Base-by-base conservation (phyloP, 1,140 invertebrate genomes). In the Alviniconcha marisindica region DNA sequence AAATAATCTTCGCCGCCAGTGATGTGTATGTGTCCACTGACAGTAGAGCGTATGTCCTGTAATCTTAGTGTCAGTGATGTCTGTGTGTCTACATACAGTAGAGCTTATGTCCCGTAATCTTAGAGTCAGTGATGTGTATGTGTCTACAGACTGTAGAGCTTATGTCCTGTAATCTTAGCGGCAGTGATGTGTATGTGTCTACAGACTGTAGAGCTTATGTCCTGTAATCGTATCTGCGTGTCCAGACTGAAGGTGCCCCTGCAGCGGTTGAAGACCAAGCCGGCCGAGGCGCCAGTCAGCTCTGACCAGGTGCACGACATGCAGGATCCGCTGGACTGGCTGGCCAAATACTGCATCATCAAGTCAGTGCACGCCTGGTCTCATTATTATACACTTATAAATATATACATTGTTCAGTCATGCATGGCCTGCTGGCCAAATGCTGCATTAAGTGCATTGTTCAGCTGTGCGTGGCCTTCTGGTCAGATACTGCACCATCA, bases 271-370 rank as follows among this genome's bases (percentile, higher is more conserved):
- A 87, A 84, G 80, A 77, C 81, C 18, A 84, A 87, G 78, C 85
- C 87, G 28, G 90, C 90, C 44, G 87, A 91, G 79, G 90, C 91
- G 5, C 91, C 89, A 10, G 89, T 92, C 0, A 87, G 88, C 15
- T 36, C 82, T 33, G 87, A 89, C 24, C 88, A 91, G 66, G 66
- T 92, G 14, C 84, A 85, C 28, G 85, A 91, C 40, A 87, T 91
- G 60, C 86, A 83, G 5, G 90, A 92, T 66, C 91, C 91, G 28
- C 82, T 92, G 18, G 92, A 92, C 82, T 92, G 91, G 80, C 87
- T 92, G n/a, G 90, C 91, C 56, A 92, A 91, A 87, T 92, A 92
- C 87, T 92, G 92, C 83, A 92, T 92, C 63, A 92, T 92, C 54
- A 91, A 91, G 92, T 92, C 84, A 85, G 91, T 74, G 28, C 24